phyloP scores from a whole-genome alignment of 2,113 vertebrate genomes.

The Tyrannus savana region DNA sequence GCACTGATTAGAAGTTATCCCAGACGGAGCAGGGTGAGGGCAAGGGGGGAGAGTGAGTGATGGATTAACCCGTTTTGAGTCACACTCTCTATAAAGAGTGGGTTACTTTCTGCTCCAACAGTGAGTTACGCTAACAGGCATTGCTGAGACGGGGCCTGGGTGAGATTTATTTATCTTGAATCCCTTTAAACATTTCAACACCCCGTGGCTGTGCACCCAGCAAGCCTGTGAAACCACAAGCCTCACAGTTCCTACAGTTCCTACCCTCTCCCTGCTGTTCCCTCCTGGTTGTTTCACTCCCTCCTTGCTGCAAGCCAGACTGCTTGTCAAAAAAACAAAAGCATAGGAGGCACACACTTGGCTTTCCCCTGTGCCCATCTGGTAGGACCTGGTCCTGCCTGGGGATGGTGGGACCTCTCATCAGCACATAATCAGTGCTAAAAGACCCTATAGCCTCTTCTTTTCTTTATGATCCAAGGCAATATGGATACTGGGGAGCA shows the following conservation, averaged over 20 bases:
- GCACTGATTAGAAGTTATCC: slow-evolving; percentile 25
- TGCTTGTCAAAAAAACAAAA: not conserved
- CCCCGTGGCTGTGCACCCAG: slow-evolving; percentile 31
- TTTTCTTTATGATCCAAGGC: not conserved
- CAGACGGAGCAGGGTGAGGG: not conserved
- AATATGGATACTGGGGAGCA: not conserved
- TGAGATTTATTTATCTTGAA: slow-evolving; percentile 63
- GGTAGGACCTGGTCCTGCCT: not conserved
- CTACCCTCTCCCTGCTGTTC: not conserved
- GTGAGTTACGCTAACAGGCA: not conserved
- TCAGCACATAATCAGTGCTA: not conserved
- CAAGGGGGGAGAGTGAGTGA: slow-evolving; percentile 4
- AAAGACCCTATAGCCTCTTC: not conserved
- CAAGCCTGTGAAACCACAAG: slow-evolving; percentile 41
- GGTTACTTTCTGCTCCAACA: not conserved
- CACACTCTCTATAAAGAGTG: not conserved
- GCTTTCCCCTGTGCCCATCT: not conserved
- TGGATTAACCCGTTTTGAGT: slow-evolving; percentile 15
- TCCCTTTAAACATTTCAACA: slow-evolving; percentile 66
- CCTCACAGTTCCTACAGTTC: not conserved
- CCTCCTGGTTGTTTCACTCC: not conserved
- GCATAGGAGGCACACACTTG: not conserved
- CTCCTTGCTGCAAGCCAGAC: not conserved
- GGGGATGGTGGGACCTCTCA: not conserved
- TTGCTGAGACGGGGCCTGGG: slow-evolving; percentile 4